phyloP scores from a whole-genome alignment of 2,113 vertebrate species.

The Podiceps cristatus region DNA sequence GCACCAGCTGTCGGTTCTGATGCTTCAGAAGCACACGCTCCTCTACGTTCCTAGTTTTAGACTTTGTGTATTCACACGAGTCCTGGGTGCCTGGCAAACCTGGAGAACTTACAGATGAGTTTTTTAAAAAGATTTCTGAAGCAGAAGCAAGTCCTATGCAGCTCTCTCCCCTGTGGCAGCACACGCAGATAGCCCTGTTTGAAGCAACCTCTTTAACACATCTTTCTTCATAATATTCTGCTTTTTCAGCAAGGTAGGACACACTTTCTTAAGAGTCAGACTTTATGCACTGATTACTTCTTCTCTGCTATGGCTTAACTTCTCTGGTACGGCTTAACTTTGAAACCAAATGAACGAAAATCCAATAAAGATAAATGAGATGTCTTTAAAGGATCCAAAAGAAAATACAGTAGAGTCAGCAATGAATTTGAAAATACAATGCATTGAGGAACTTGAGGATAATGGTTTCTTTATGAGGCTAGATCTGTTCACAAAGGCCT shows the following conservation, averaged over 20 bases:
- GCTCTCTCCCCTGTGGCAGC: background rate
- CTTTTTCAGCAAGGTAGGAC: background rate
- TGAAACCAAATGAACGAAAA: constrained; percentile 15
- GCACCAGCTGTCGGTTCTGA: background rate
- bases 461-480: constrained; percentile 17
- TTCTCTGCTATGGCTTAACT: constrained; percentile 6
- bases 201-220: background rate
- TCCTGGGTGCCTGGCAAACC: background rate
- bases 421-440: background rate
- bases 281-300: background rate
- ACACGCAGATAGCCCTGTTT: background rate
- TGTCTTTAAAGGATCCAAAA: constrained; percentile 22
- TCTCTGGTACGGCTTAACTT: constrained; percentile 11
- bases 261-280: background rate
- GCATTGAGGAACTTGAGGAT: background rate
- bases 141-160: background rate
- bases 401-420: background rate
- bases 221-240: background rate
- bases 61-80: fast-evolving
- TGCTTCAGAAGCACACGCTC: background rate
- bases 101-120: fast-evolving
- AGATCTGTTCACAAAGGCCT: background rate
- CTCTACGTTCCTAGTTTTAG: background rate
- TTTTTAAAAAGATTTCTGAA: background rate
- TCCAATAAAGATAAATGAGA: constrained; percentile 34